Conservation (phyloP, 2,888 invertebrate species). For the Spisula subtruncata region DNA sequence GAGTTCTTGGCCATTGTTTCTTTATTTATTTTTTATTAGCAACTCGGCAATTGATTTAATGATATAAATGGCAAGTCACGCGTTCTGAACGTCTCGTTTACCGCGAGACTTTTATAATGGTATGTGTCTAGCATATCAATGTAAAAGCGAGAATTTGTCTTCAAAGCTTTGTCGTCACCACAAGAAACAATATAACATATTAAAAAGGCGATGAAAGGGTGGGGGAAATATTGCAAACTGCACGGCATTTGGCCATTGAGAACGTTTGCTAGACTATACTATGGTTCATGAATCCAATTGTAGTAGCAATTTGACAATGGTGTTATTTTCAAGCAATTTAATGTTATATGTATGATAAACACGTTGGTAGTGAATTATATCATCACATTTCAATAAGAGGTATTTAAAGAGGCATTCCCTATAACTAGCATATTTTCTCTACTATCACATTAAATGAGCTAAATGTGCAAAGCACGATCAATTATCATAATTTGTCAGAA, state of each 20-base stretch:
- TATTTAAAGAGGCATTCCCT: no score
- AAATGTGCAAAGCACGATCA: no score
- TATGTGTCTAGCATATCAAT: not conserved
- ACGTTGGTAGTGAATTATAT: no score
- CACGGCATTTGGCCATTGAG: not conserved
- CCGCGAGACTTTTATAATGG: not conserved
- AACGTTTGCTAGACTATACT: not conserved
- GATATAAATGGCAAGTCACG: not conserved
- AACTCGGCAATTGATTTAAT: conserved; percentile 16
- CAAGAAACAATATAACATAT: not conserved
- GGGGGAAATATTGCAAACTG: not conserved
- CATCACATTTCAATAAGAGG: no score
- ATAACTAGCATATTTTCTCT: no score
- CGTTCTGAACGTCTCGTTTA: not conserved
- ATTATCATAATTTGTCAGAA: no score
- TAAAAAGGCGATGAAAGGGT: not conserved
- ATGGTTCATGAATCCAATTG: conserved; percentile 7
- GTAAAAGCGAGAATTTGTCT: not conserved
- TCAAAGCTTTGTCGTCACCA: not conserved
- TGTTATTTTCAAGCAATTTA: no score
- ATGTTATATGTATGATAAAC: no score
- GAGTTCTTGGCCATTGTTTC: conserved; percentile 10
- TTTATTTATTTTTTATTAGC: conserved; percentile 22
- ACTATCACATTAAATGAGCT: no score
- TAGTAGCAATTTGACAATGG: not conserved